phyloP scores from a whole-genome alignment of 2,797 vertebrate genomes.

The Meriones psammophilus region DNA sequence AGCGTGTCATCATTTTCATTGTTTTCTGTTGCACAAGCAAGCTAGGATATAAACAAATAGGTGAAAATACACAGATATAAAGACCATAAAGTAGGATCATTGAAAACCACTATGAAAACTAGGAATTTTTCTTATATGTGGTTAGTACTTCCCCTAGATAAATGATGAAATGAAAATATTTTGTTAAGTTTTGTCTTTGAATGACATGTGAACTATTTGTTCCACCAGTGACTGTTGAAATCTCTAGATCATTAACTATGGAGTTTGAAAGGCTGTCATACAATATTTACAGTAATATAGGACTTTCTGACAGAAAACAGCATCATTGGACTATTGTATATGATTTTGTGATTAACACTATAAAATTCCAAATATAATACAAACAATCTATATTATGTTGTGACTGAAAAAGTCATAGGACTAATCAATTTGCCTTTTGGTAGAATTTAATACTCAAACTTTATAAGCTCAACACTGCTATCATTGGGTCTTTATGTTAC shows the following conservation, averaged over 20 bases:
- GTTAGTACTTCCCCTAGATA: not conserved
- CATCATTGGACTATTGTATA: no score
- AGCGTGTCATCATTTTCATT: not conserved
- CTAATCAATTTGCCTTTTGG: not conserved
- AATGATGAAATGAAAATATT: slow-evolving; percentile 12
- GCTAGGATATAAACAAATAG: not conserved
- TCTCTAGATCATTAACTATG: not conserved
- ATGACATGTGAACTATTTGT: not conserved
- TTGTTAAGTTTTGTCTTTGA: not conserved
- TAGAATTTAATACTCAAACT: not conserved
- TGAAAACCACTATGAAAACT: not conserved
- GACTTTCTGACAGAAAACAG: not conserved
- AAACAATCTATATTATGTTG: no score
- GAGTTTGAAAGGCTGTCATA: not conserved
- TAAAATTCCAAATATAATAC: no score
- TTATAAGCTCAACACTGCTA: not conserved
- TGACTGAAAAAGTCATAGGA: not conserved
- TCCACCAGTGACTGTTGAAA: not conserved
- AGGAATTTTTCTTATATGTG: not conserved
- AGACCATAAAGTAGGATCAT: not conserved
- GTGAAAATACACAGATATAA: not conserved
- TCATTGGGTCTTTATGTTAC: not conserved
- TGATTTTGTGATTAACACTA: no score
- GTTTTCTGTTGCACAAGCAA: not conserved
- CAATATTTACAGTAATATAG: not conserved